Base-by-base conservation (phyloP, 2,888 invertebrate genomes). In the Ophion costatus region DNA sequence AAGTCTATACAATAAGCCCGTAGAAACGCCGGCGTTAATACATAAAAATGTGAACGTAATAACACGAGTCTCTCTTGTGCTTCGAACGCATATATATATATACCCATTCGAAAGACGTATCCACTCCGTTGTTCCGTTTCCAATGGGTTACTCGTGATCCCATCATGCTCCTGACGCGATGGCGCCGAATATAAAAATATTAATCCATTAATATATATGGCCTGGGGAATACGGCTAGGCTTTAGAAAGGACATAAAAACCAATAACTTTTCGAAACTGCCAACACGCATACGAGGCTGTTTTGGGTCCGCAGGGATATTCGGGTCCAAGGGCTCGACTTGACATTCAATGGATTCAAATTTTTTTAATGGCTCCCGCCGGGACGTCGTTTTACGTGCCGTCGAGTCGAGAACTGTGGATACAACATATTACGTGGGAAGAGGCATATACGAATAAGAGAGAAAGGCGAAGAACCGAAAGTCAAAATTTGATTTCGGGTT, bases 121-220 rank as follows among this genome's bases (percentile, higher is more conserved):
- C 56, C 29, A 38, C 11, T 45, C 73, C 24, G 61, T 73, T 69
- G 77, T 76, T n/a, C 66, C 66, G 20, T 69, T 42, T 29, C 38
- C 64, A 64, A 57, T 59, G 57, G 63, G 74, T 22, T 64, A 69
- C 80, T 81, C 64, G 38, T 38, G 77, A 70, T 67, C 80, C 79
- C 74, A 80, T 70, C 45, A 71, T 33, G 81, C 80, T 66, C 83
- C 51, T 78, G 59, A 78, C 64, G 69, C 61, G 83, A 82, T 75
- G 73, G 57, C 33, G 63, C 42, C 64, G 88, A 85, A 87, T 89
- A 88, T 88, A 88, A 88, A 90, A 90, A 89, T 89, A 90, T 90
- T 90, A 90, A 91, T 88, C 86, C 83, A 84, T 61, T 75, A 76
- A 83, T 89, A 89, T 89, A 90, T 88, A 88, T 88, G 75, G 86